These are phyloP conservation scores for Carassius auratus DNA, from an alignment of 2,113 vertebrate species.

Conservation along the genomic window DNA sequence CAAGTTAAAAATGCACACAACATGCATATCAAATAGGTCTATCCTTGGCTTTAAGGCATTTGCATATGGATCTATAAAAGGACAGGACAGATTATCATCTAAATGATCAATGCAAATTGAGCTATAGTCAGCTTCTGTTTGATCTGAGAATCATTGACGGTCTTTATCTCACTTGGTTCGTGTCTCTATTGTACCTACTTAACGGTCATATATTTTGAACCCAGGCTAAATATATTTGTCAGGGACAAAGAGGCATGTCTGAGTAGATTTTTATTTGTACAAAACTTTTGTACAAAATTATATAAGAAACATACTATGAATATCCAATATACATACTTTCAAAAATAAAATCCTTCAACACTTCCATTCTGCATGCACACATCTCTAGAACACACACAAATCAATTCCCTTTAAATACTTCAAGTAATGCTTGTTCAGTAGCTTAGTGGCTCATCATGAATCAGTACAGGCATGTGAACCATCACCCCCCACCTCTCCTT, in stretches of 20 bases:
- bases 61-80: neutral
- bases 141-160: neutral
- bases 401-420: constrained; percentile 53
- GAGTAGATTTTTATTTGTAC: constrained; percentile 39
- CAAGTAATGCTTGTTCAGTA: constrained; percentile 57
- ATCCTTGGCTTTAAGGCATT: neutral
- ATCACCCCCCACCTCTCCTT: neutral
- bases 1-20: neutral
- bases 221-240: neutral
- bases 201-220: neutral
- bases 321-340: constrained; percentile 13
- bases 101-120: constrained; percentile 5
- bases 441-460: constrained; percentile 48
- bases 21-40: neutral
- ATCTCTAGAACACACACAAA: constrained; percentile 14
- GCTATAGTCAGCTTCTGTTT: neutral
- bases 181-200: neutral
- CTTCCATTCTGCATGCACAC: constrained; percentile 32
- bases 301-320: constrained; percentile 10
- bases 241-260: neutral
- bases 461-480: constrained; percentile 18
- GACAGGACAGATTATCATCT: neutral
- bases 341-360: constrained; percentile 47
- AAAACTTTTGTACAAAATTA: constrained; percentile 29
- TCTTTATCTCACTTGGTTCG: neutral